These are phyloP conservation scores for Polyodon spathula DNA, from an alignment of 2,113 vertebrate species.

Conservation along the genomic window DNA sequence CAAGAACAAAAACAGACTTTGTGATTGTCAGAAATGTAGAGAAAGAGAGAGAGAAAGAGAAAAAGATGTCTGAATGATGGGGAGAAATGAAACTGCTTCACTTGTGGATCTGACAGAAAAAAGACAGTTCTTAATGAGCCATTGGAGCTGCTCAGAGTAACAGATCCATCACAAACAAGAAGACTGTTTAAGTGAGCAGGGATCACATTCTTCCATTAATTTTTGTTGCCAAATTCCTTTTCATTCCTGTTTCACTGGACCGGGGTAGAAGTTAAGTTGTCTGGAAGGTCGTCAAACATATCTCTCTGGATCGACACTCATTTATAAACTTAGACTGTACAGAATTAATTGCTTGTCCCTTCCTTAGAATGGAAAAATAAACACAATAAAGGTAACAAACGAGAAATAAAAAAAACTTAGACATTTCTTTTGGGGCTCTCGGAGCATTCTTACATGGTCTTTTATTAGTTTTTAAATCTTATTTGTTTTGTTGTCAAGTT, in stretches of 20 bases:
- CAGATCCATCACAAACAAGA: slow-evolving; percentile 55
- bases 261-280: too few species aligned
- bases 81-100: slow-evolving; percentile 54
- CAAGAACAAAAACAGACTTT: slow-evolving; percentile 50
- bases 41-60: slow-evolving; percentile 32
- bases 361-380: too few species aligned
- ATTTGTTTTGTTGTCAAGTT: too few species aligned
- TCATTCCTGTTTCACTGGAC: slow-evolving; percentile 55
- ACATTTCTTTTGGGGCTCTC: too few species aligned
- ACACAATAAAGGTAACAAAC: too few species aligned
- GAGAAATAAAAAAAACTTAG: too few species aligned
- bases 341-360: slow-evolving; percentile 24
- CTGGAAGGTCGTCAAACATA: too few species aligned
- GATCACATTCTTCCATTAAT: slow-evolving; percentile 56
- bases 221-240: too few species aligned
- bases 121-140: slow-evolving; percentile 62
- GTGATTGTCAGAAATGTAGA: slow-evolving; percentile 50
- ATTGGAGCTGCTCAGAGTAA: slow-evolving; percentile 60
- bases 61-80: slow-evolving; percentile 52
- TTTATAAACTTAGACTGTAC: slow-evolving; percentile 51
- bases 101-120: slow-evolving; percentile 58
- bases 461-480: too few species aligned
- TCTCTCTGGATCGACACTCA: slow-evolving; percentile 51
- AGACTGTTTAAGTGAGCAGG: slow-evolving; percentile 42
- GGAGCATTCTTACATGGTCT: too few species aligned